These are phyloP conservation scores for Tiphia femorata DNA, from an alignment of 2,888 invertebrate species.

Conservation along the genomic window DNA sequence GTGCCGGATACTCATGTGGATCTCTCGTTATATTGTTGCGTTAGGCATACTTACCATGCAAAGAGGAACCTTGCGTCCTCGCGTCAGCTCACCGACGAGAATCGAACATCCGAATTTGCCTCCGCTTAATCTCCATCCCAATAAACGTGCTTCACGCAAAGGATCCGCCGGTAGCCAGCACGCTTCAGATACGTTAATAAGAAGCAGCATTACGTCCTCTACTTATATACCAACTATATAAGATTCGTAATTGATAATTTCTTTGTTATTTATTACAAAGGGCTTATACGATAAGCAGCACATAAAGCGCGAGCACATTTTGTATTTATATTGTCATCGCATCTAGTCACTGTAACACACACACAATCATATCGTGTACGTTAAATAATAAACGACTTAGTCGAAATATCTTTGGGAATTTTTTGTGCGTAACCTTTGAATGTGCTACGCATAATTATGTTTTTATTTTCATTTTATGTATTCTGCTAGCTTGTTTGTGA, in stretches of 20 bases:
- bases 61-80: slow-evolving; percentile 71
- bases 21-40: too few relatives aligned
- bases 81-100: slow-evolving; percentile 84
- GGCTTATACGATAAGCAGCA: slow-evolving; percentile 21
- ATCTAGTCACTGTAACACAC: slow-evolving; percentile 23
- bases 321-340: slow-evolving; percentile 25
- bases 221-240: slow-evolving; percentile 62
- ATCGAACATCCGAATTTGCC: slow-evolving; percentile 87
- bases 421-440: too few relatives aligned
- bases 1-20: too few relatives aligned
- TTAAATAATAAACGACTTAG: neutral
- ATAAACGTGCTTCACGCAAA: slow-evolving; percentile 63
- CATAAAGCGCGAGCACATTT: slow-evolving; percentile 23
- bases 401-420: too few relatives aligned
- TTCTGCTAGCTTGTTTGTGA: too few relatives aligned
- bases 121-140: slow-evolving; percentile 79
- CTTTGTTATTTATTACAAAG: slow-evolving; percentile 10
- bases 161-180: slow-evolving; percentile 52
- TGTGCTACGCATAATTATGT: too few relatives aligned
- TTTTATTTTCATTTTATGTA: too few relatives aligned
- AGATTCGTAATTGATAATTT: slow-evolving; percentile 17
- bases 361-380: neutral
- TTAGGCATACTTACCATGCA: slow-evolving; percentile 55
- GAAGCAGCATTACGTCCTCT: slow-evolving; percentile 56
- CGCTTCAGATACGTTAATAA: slow-evolving; percentile 55